Base-by-base conservation (phyloP, 1,140 invertebrate genomes). In the Yoshiicerus persimilis region DNA sequence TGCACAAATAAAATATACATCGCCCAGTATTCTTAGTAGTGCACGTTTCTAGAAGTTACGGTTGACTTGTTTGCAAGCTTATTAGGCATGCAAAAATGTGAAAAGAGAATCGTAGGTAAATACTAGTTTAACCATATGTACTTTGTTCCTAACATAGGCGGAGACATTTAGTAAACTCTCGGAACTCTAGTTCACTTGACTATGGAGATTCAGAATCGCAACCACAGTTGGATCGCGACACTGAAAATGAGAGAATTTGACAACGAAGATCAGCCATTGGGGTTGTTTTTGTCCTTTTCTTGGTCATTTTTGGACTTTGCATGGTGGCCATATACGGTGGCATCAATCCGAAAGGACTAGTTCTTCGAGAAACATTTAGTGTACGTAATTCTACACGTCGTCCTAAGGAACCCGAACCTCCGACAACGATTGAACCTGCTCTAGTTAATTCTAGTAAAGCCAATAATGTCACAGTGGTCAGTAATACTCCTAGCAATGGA, bases 311-410 rank as follows among this genome's bases (percentile, higher is more conserved):
- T 87, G 91, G 93, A 27, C 91, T 93, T 88, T 94, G 93, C 87
- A 91, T 95, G 87, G 92, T 94, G 39, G 92, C 94, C 86, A 94
- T 94, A 89, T 93, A 94, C 88, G 94, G 93, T 70, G 93, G 93
- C 11, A 94, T 95, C 77, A 91, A 92, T 39, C 91, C 90, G 5
- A 91, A 91, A 47, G 92, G 92, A 13, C 66, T 92, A 25, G 91
- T 92, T 23, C 89, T 92, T 20, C 30, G 90, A 85, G 88, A 91
- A 86, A 91, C 89, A 25, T 87, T 87, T 23, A 56, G 64, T 27
- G 47, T 86, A 11, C 84, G 83, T 16, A 88, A 88, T 62, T 62
- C 88, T n/a, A 56, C 75, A 1, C 47, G 62, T 80, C 84, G 70
- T n/a, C n/a, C n/a, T 1, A 88, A 85, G 27, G 23, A 23, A 25